Evolutionary conservation across 2,113 vertebrate species (phyloP).

Genomic region (Corythoichthys haematopterus): DNA sequence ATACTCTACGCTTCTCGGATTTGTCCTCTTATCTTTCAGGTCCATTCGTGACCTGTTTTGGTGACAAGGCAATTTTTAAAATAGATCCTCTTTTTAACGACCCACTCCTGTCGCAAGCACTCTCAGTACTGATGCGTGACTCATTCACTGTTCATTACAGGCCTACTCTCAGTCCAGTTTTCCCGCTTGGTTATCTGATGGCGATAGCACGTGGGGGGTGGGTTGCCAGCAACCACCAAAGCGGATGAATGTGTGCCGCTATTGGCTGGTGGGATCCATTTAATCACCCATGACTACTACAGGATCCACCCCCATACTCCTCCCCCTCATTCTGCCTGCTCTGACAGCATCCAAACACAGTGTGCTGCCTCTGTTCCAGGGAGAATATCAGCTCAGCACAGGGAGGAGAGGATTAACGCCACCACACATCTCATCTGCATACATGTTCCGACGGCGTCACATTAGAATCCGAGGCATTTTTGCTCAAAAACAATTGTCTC

Average conservation of each 20-base stretch:
- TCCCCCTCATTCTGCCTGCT: constrained; percentile 63
- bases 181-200: constrained; percentile 53
- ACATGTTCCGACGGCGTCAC: constrained; percentile 61
- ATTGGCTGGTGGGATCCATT: constrained; percentile 83
- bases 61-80: constrained; percentile 63
- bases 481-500: constrained; percentile 51
- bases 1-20: not conserved
- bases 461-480: constrained; percentile 54
- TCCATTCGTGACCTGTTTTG: constrained; percentile 43
- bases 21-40: constrained; percentile 21
- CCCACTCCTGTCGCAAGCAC: constrained; percentile 53
- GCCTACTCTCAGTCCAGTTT: constrained; percentile 64
- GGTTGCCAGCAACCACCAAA: constrained; percentile 61
- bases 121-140: constrained; percentile 68
- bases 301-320: constrained; percentile 67
- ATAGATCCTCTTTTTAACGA: constrained; percentile 51
- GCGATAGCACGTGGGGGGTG: constrained; percentile 51
- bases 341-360: constrained; percentile 72
- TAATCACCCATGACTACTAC: constrained; percentile 69
- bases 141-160: constrained; percentile 75
- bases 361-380: constrained; percentile 75
- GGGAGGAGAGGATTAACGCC: constrained; percentile 76
- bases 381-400: constrained; percentile 76
- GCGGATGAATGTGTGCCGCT: constrained; percentile 56
- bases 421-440: constrained; percentile 73